Conservation (phyloP, 2,113 vertebrate species). For the Labrus mixtus region DNA sequence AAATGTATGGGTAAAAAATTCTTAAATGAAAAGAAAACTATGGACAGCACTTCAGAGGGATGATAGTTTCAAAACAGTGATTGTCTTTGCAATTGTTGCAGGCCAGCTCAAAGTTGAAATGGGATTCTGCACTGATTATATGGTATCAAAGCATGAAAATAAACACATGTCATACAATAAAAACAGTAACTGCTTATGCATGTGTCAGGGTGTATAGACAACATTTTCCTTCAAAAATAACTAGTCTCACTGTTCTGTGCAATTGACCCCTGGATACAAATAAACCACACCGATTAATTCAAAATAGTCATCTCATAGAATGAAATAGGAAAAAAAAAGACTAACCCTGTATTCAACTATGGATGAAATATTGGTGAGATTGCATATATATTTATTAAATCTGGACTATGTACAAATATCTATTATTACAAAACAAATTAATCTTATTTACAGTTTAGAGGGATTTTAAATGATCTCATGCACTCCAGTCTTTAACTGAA, state of each 20-base stretch:
- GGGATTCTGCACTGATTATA: constrained; percentile 69
- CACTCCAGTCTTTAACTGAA: constrained; percentile 45
- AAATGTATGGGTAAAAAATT: constrained; percentile 30
- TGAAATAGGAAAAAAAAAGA: constrained; percentile 60
- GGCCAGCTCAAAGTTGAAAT: constrained; percentile 59
- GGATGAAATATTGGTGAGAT: constrained; percentile 56
- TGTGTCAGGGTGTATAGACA: constrained; percentile 65
- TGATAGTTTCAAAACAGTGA: constrained; percentile 71
- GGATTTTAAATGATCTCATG: constrained; percentile 78
- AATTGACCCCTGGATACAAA: constrained; percentile 74
- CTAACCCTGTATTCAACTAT: constrained; percentile 56
- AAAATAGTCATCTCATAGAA: constrained; percentile 64
- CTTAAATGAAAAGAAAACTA: constrained; percentile 61
- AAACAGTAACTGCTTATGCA: constrained; percentile 44
- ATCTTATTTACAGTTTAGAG: constrained; percentile 87
- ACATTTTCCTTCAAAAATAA: constrained; percentile 67
- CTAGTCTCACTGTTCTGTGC: constrained; percentile 55
- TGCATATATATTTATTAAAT: constrained; percentile 76
- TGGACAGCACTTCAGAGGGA: constrained; percentile 57
- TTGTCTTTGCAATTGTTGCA: constrained; percentile 69
- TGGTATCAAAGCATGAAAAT: constrained; percentile 69
- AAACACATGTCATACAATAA: constrained; percentile 65
- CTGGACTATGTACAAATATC: constrained; percentile 86
- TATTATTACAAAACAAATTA: constrained; percentile 84
- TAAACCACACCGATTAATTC: constrained; percentile 76